phyloP scores from a whole-genome alignment of 2,113 vertebrate genomes.

The Archilochus colubris region DNA sequence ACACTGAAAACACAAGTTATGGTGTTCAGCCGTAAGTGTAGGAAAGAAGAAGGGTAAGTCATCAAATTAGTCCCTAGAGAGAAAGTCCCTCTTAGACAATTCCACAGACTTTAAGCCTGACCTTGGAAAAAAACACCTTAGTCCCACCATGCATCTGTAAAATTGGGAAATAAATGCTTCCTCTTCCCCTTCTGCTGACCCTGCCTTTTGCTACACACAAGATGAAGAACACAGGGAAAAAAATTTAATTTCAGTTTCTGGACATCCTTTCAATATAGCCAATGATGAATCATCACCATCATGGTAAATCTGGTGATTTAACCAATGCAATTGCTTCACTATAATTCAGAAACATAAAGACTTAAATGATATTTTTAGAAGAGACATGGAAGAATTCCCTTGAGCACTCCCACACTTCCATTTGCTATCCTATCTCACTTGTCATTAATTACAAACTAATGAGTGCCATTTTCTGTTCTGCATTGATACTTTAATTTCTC shows the following conservation, averaged over 20 bases:
- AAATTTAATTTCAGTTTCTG: not conserved
- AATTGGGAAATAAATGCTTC: not conserved
- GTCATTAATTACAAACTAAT: conserved; percentile 63
- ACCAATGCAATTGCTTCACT: not conserved
- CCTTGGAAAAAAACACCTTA: not conserved
- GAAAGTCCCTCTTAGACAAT: not conserved
- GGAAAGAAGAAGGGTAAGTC: conserved; percentile 1
- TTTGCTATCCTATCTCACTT: conserved; percentile 62
- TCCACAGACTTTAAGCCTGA: not conserved
- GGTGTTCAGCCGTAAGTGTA: not conserved
- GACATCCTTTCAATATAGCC: not conserved
- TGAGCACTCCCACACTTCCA: conserved; percentile 41
- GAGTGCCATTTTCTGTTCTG: conserved; percentile 48
- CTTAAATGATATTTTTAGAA: conserved; percentile 6
- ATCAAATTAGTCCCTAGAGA: not conserved
- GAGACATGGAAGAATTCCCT: conserved; percentile 25
- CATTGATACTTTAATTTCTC: conserved; percentile 44
- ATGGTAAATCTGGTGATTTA: conserved; percentile 25
- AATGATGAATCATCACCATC: not conserved
- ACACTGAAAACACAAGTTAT: conserved; percentile 6
- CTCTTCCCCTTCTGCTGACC: not conserved
- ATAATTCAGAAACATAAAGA: conserved; percentile 10
- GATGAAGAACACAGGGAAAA: not conserved
- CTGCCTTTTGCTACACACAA: not conserved
- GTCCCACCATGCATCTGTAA: not conserved